Conservation (phyloP, 2,797 vertebrate species). For the Allobates femoralis region DNA sequence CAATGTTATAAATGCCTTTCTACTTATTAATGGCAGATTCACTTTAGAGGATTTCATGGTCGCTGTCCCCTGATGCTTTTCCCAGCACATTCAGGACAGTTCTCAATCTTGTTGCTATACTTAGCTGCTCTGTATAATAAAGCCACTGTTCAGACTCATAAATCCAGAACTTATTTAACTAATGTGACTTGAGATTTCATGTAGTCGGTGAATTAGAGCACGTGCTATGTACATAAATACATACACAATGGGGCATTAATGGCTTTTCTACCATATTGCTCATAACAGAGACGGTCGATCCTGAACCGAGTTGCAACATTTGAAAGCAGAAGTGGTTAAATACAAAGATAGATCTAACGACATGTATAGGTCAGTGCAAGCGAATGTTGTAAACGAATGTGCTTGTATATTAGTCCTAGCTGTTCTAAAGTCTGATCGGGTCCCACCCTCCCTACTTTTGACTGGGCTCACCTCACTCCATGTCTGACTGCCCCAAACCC, state of each 20-base stretch:
- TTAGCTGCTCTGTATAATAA: background rate
- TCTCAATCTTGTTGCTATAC: background rate
- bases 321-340: background rate
- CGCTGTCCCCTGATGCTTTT: background rate
- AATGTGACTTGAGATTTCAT: background rate
- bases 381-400: no score
- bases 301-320: background rate
- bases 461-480: no score
- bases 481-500: no score
- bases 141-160: background rate
- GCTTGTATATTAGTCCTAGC: no score
- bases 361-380: no score
- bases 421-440: no score
- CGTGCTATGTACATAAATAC: no score
- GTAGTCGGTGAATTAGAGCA: background rate
- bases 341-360: no score
- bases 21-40: no score
- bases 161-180: background rate
- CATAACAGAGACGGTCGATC: background rate
- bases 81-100: background rate
- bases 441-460: no score
- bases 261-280: background rate
- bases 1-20: no score
- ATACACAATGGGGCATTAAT: no score
- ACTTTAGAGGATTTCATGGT: background rate